phyloP scores from a whole-genome alignment of 2,797 vertebrate species.

The Diceros bicornis region DNA sequence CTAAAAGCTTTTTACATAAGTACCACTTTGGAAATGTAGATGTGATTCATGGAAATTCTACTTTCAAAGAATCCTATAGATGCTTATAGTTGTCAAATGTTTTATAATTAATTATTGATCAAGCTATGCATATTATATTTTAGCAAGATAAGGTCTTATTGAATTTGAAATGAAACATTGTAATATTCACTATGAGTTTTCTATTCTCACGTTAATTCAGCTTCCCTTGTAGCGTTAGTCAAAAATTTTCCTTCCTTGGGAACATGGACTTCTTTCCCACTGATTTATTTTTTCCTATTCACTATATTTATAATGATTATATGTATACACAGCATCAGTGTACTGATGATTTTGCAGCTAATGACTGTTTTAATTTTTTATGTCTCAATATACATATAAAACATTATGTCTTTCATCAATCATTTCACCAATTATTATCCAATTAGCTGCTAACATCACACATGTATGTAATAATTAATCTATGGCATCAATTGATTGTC shows the following conservation, averaged over 20 bases:
- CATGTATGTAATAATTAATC: neutral
- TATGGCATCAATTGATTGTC: neutral
- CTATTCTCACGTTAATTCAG: constrained; percentile 7
- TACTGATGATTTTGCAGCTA: constrained; percentile 25
- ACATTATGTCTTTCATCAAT: constrained; percentile 29
- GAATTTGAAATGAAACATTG: constrained; percentile 35
- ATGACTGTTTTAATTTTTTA: constrained; percentile 37
- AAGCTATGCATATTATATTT: neutral
- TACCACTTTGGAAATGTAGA: neutral
- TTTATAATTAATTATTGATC: constrained; percentile 42
- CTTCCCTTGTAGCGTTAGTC: neutral
- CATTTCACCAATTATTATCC: constrained; percentile 7
- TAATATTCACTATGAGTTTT: constrained; percentile 13
- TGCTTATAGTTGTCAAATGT: constrained; percentile 17
- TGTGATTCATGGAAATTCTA: neutral
- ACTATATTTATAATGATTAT: neutral
- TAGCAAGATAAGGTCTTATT: neutral
- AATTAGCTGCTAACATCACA: constrained; percentile 51
- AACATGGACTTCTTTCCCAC: neutral
- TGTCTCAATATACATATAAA: neutral
- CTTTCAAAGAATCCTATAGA: neutral
- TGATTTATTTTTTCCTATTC: neutral
- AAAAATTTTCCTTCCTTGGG: neutral
- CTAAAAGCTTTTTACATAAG: neutral
- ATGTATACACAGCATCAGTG: neutral